phyloP scores from a whole-genome alignment of 2,113 vertebrate genomes.

The Martes martes region DNA sequence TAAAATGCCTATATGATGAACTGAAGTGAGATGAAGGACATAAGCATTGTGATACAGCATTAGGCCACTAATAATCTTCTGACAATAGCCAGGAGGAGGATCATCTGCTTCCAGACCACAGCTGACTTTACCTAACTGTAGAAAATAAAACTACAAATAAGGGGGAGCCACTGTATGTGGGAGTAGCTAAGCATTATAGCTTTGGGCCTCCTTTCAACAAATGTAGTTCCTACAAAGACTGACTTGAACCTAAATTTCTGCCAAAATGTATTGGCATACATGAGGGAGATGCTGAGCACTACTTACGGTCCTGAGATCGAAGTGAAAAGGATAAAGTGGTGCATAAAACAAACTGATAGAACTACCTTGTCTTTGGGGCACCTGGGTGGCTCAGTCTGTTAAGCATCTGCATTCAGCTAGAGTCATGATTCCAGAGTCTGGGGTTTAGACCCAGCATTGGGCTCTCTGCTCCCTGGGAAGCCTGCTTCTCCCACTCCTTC shows the following conservation, averaged over 20 bases:
- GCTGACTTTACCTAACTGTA: not conserved
- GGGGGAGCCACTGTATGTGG: not conserved
- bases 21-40: not conserved
- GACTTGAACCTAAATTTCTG: not conserved
- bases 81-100: not conserved
- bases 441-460: too few species aligned
- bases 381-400: too few species aligned
- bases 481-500: too few species aligned
- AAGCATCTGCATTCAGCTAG: too few species aligned
- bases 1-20: not conserved
- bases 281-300: not conserved
- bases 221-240: not conserved
- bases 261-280: not conserved
- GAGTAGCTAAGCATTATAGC: not conserved
- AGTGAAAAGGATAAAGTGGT: constrained; percentile 11
- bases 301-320: not conserved
- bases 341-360: not conserved
- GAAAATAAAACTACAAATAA: not conserved
- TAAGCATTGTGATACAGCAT: not conserved
- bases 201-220: not conserved
- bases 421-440: too few species aligned
- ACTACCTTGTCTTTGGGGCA: not conserved
- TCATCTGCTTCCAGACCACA: not conserved
- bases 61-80: not conserved
- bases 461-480: too few species aligned